Conservation (phyloP, 2,113 vertebrate species). For the Plectropomus leopardus region DNA sequence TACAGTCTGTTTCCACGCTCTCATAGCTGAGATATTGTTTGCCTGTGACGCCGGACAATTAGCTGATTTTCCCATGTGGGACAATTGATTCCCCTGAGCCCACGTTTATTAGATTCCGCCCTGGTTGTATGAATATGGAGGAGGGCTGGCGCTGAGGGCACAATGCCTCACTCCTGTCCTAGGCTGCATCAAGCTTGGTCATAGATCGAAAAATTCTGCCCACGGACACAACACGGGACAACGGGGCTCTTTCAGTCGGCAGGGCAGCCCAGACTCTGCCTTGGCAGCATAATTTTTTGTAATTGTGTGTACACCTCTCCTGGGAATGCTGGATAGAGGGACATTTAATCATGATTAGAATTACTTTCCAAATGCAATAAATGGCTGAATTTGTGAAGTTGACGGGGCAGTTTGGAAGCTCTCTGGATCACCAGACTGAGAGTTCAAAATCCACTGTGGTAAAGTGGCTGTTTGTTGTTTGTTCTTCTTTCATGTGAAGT, state of each 20-base stretch:
- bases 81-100: conserved; percentile 71
- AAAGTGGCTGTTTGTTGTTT: not conserved
- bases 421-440: too few species aligned
- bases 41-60: conserved; percentile 61
- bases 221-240: conserved; percentile 64
- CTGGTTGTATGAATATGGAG: conserved; percentile 82
- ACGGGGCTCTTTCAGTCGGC: conserved; percentile 65
- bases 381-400: not conserved
- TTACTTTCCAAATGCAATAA: not conserved
- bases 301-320: conserved; percentile 38
- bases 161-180: conserved; percentile 75
- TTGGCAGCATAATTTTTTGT: not conserved
- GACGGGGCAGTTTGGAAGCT: not conserved
- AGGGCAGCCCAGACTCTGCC: conserved; percentile 30
- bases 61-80: conserved; percentile 66
- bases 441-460: not conserved
- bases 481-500: conserved; percentile 7
- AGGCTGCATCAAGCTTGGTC: conserved; percentile 46
- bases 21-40: conserved; percentile 72
- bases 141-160: conserved; percentile 59
- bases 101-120: conserved; percentile 79
- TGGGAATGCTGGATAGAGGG: conserved; percentile 1
- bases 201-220: conserved; percentile 67
- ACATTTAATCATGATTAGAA: conserved; percentile 16
- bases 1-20: conserved; percentile 22